Base-by-base conservation (phyloP, 2,113 vertebrate species). In the Cephalopholis sonnerati region DNA sequence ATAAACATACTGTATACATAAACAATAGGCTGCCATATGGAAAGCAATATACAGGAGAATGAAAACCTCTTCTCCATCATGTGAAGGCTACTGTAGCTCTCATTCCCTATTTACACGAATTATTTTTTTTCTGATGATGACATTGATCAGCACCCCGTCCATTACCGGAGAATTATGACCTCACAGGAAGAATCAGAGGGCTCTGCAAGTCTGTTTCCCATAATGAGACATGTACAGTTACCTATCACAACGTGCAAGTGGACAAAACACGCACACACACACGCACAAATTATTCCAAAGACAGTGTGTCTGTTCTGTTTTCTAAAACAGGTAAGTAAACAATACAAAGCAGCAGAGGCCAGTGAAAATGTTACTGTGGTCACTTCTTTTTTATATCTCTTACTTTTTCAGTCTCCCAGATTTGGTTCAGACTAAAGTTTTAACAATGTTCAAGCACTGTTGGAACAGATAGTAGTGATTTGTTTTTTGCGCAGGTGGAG, bases 151-250 rank as follows among this genome's bases (percentile, higher is more conserved):
- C 46, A 70, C 32, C 65, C 61, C 1, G 11, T 54, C 55, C 66
- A 70, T 79, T 79, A 79, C 32, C 57, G 61, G 66, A 61, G 16
- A 69, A 70, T 70, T 22, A 88, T 84, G 82, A 90, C 70, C 78
- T 91, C 86, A 91, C 75, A 84, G 83, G 86, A 87, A 91, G 87
- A 91, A 90, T 84, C 57, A 69, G 70, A 79, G 78, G 64, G 75
- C 77, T 54, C 86, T 89, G 76, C n/a, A 70, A 24, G 74, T 51
- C 75, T 79, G 57, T 58, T 74, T 68, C 62, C 48, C 59, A 62
- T 84, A 66, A 92, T 86, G 66, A 83, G 58, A 79, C 83, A 78
- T 68, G 51, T 80, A 70, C 41, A 57, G 51, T 46, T 59, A 71
- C 50, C 54, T 61, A 73, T 72, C 50, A 69, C 36, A 70, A 53